phyloP scores from a whole-genome alignment of 2,888 invertebrate species.

The Taphrorychus bicolor region DNA sequence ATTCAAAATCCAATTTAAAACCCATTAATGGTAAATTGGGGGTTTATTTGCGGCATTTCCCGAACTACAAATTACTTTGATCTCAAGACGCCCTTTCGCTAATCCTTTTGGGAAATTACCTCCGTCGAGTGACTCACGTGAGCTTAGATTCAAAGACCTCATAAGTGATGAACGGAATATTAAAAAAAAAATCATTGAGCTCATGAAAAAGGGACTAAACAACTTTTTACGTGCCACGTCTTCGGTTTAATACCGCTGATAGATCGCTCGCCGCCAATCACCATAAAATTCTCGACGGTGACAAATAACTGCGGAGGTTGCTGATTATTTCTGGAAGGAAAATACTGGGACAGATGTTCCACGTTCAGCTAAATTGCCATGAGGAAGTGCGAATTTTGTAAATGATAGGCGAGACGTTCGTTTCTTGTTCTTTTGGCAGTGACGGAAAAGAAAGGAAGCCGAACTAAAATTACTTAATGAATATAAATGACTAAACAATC shows the following conservation, averaged over 20 bases:
- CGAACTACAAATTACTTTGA: slow-evolving; percentile 32
- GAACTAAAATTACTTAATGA: too few species aligned
- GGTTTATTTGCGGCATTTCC: slow-evolving; percentile 19
- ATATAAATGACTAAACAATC: too few species aligned
- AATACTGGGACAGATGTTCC: not conserved
- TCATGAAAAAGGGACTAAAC: not conserved
- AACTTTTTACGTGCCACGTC: not conserved
- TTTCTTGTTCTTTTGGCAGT: too few species aligned
- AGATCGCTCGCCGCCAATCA: not conserved
- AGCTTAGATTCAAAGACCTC: not conserved
- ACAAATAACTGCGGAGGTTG: not conserved
- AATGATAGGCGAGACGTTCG: too few species aligned
- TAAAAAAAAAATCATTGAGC: not conserved
- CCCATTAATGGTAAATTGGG: slow-evolving; percentile 20
- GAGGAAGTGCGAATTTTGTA: not conserved
- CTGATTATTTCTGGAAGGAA: not conserved
- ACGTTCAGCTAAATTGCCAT: not conserved
- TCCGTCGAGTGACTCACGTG: not conserved
- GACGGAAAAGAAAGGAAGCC: too few species aligned
- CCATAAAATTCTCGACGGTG: not conserved
- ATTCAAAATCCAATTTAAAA: slow-evolving; percentile 28
- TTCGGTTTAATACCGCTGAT: not conserved
- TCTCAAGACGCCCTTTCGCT: slow-evolving; percentile 16
- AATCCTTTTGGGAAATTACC: slow-evolving; percentile 14
- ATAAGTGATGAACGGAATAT: not conserved